These are phyloP conservation scores for Anoplophora glabripennis DNA, from an alignment of 1,140 invertebrate genomes.

Conservation along the genomic window DNA sequence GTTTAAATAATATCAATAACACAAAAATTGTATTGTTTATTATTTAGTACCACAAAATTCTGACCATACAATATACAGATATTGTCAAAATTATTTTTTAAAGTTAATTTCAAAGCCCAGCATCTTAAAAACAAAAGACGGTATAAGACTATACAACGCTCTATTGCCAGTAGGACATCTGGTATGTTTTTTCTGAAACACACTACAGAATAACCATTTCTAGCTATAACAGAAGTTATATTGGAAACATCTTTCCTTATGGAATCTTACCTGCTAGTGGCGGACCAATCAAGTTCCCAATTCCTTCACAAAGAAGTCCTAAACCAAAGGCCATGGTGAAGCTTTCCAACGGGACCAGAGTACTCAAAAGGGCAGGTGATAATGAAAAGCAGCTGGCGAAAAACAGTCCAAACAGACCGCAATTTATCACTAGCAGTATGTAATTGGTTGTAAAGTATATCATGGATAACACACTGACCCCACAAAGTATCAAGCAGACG, in stretches of 20 bases:
- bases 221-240: not conserved
- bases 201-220: too few species aligned
- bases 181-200: too few species aligned
- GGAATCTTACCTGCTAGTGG: conserved; percentile 55
- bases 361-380: conserved; percentile 80
- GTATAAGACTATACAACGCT: too few species aligned
- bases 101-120: too few species aligned
- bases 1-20: too few species aligned
- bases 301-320: conserved; percentile 79
- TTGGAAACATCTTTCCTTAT: not conserved
- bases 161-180: too few species aligned
- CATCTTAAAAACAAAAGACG: too few species aligned
- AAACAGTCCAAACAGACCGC: conserved; percentile 73
- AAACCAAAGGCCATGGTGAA: conserved; percentile 90
- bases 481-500: conserved; percentile 72
- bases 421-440: conserved; percentile 55
- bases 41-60: too few species aligned
- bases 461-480: conserved; percentile 66
- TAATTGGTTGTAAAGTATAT: conserved; percentile 64
- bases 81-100: too few species aligned
- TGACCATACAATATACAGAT: too few species aligned
- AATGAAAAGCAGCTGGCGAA: conserved; percentile 86
- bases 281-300: conserved; percentile 60
- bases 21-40: too few species aligned
- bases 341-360: conserved; percentile 72